Percentiles rank a stretch among this genome's conserved stretches.
phyloP scores from a whole-genome alignment of 2,888 invertebrate species.

The Pomacea canaliculata region DNA sequence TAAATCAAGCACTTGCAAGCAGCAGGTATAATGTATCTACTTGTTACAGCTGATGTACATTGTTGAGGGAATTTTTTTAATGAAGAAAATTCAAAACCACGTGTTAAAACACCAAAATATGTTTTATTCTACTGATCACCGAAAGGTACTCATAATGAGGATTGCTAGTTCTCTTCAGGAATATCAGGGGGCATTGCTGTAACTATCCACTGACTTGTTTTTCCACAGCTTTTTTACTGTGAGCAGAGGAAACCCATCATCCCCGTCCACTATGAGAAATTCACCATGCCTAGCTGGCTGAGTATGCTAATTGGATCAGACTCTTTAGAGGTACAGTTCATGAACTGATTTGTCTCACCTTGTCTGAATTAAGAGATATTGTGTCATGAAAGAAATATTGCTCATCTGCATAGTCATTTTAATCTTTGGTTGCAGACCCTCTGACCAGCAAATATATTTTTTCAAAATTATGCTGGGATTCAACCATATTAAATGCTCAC shows the following conservation, averaged over 20 bases:
- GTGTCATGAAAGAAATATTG: not conserved
- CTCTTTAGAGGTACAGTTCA: conserved; percentile 13
- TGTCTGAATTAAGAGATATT: no score
- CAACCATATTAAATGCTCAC: no score
- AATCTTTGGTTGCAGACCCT: not conserved
- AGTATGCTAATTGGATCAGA: conserved; percentile 61
- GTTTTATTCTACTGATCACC: no score
- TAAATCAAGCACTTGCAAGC: conserved; percentile 58
- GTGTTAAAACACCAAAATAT: no score
- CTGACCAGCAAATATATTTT: no score
- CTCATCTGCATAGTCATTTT: not conserved
- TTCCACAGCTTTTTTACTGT: conserved; percentile 69
- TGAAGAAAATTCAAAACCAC: no score
- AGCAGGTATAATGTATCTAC: conserved; percentile 54
- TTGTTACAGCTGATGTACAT: no score
- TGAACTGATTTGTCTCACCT: no score
- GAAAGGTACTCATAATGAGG: no score
- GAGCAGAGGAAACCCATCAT: conserved; percentile 69
- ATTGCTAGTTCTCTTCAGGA: not conserved
- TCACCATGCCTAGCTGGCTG: conserved; percentile 66
- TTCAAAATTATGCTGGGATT: no score
- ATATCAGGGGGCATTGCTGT: not conserved
- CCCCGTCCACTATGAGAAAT: conserved; percentile 62
- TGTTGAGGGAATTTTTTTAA: no score
- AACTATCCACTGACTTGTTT: not conserved